Conservation (phyloP, 1,140 invertebrate species). For the Dendrolimus punctatus region DNA sequence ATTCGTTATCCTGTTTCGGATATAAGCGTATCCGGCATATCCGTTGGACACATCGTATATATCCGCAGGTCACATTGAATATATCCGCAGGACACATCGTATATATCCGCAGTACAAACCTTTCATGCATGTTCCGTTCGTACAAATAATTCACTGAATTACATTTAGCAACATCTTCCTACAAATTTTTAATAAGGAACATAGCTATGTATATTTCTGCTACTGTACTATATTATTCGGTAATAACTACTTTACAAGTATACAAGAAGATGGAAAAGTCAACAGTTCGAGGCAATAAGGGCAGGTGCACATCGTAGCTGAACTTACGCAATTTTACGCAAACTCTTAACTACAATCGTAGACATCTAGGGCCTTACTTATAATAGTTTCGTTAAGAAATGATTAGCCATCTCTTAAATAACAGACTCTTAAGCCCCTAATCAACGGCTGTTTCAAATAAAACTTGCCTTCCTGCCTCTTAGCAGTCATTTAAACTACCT, state of each 20-base stretch:
- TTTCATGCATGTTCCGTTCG: slow-evolving; percentile 11
- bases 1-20: slow-evolving; percentile 8
- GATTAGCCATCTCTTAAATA: no score
- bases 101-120: slow-evolving; percentile 11
- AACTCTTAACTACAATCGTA: no score
- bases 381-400: no score
- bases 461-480: no score
- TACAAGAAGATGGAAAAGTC: slow-evolving; percentile 38
- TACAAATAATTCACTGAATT: slow-evolving; percentile 43
- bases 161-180: slow-evolving; percentile 48
- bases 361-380: no score
- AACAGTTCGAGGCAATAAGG: slow-evolving; percentile 20
- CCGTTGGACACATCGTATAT: not conserved
- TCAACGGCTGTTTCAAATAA: no score
- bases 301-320: not conserved
- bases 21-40: slow-evolving; percentile 3
- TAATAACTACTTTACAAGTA: slow-evolving; percentile 59
- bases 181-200: slow-evolving; percentile 49
- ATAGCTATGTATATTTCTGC: slow-evolving; percentile 53
- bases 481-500: no score
- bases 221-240: slow-evolving; percentile 47
- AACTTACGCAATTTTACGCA: not conserved
- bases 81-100: slow-evolving; percentile 6
- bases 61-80: not conserved
- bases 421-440: no score